Base-by-base conservation (phyloP, 1,140 invertebrate genomes). In the Phthorimaea operculella region DNA sequence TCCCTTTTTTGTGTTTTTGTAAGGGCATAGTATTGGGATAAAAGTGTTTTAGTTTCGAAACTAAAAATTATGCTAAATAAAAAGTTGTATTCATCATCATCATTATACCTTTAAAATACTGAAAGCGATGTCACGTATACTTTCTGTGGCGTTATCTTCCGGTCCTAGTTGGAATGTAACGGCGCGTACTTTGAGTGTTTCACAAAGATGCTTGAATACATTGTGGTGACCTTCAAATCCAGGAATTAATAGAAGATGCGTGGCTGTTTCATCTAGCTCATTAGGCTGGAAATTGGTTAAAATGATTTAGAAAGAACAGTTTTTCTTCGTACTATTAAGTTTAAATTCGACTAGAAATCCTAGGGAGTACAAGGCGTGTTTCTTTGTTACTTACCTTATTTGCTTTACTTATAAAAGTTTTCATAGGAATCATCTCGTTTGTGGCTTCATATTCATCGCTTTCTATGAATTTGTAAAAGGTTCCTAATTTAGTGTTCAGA, bases 141-240 rank as follows among this genome's bases (percentile, higher is more conserved):
- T 67, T 2, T 63, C 57, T 11, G 62, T 52, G 3, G 21, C 54
- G 6, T 28, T 28, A 7, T 62, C 34, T 28, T 70, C 64, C 1
- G 60, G 60, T 12, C 60, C 60, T 8, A 65, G 54, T 45, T 70
- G 68, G 28, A 70, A 58, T 1, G 59, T 57, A 48, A 63, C 53
- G 1, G 65, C 65, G 10, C 60, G 53, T 7, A 68, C 51, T 28
- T 65, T 70, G 5, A 70, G 48, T 47, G 65, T 62, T 39, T 68
- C 61, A 1, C 59, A 60, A 1, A 64, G 21, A 9, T 51, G 33
- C 3, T 17, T 42, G 14, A 68, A 62, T 9, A 68, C 58, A 12
- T 58, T 34, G 33, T 68, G 52, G 11, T 66, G 67, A 6, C 70
- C 67, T 59, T 70, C 70, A 21, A 72, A 72, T 8, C 70, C 67